These are phyloP conservation scores for Junonia oenone DNA, from an alignment of 2,888 invertebrate genomes.

Conservation along the genomic window DNA sequence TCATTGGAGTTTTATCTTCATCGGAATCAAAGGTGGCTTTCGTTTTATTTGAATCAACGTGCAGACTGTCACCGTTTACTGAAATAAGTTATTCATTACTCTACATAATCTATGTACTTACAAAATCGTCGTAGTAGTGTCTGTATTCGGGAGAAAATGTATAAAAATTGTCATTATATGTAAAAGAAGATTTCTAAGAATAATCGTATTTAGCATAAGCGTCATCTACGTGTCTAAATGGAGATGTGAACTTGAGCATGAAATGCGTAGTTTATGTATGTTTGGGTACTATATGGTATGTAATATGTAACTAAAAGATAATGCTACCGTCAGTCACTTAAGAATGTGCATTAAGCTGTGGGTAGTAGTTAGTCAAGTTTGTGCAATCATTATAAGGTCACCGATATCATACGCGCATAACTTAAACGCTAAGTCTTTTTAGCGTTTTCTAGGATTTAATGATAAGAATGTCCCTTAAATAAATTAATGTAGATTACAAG, in stretches of 20 bases:
- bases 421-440: neutral
- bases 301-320: neutral
- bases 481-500: neutral
- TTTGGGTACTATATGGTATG: neutral
- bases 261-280: neutral
- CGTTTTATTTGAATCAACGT: conserved; percentile 73
- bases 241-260: neutral
- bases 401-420: neutral
- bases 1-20: conserved; percentile 76
- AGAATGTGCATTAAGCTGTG: conserved; percentile 6
- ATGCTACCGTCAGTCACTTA: neutral
- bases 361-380: conserved; percentile 1
- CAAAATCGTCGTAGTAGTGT: conserved; percentile 21
- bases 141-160: conserved; percentile 23
- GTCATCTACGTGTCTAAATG: neutral
- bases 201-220: neutral
- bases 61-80: conserved; percentile 69
- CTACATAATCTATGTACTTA: conserved; percentile 26
- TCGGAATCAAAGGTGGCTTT: conserved; percentile 79
- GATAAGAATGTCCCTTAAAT: neutral
- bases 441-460: neutral
- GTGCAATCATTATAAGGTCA: neutral
- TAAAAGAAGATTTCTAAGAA: conserved; percentile 1
- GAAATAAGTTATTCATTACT: conserved; percentile 32
- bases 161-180: neutral